Evolutionary conservation across 1,140 invertebrate genomes (phyloP).

Genomic region (Leptinotarsa lineolata): DNA sequence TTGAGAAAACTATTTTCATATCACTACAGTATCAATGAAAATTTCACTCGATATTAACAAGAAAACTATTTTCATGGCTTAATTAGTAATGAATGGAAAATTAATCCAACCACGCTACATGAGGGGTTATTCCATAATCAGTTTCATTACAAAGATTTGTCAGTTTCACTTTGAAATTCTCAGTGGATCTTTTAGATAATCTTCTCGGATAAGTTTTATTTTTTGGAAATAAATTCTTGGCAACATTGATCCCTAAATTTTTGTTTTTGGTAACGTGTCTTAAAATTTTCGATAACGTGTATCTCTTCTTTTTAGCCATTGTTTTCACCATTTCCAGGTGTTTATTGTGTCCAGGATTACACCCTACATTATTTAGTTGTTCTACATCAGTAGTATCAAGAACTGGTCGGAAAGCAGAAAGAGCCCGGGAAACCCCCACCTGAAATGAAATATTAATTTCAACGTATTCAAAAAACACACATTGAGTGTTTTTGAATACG

Average conservation of each 20-base stretch:
- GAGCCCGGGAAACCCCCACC: constrained; percentile 66
- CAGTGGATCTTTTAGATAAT: background rate
- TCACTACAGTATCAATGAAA: no score
- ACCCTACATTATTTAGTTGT: constrained; percentile 59
- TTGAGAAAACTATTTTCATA: no score
- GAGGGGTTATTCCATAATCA: background rate
- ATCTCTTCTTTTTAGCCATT: constrained; percentile 41
- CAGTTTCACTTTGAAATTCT: background rate
- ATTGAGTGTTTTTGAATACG: no score
- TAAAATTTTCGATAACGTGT: constrained; percentile 48
- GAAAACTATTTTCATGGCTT: no score
- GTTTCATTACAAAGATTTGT: background rate
- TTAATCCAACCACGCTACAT: background rate
- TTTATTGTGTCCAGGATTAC: constrained; percentile 63
- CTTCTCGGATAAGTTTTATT: background rate
- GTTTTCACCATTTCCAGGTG: constrained; percentile 47
- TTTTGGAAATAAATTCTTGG: constrained; percentile 42
- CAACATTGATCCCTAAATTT: constrained; percentile 50
- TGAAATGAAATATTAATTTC: constrained; percentile 39
- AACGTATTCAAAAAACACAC: no score
- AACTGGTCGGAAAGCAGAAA: constrained; percentile 62
- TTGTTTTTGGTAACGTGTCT: constrained; percentile 46
- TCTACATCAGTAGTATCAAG: constrained; percentile 55
- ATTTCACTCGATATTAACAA: no score
- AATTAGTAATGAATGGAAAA: background rate